These are phyloP conservation scores for Sitta carolinensis DNA, from an alignment of 2,797 vertebrate species.

Conservation along the genomic window DNA sequence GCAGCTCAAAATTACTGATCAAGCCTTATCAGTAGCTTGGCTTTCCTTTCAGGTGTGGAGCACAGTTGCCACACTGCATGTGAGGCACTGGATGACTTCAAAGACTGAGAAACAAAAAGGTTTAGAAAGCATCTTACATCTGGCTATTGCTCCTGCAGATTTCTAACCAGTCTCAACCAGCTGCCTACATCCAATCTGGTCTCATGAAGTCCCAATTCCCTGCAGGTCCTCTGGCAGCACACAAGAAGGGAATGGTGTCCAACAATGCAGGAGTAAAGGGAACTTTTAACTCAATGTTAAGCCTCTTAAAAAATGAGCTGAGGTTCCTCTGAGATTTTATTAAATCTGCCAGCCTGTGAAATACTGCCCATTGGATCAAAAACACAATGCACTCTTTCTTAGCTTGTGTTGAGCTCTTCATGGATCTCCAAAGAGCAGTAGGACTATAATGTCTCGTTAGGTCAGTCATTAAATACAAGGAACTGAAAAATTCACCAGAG, in stretches of 20 bases:
- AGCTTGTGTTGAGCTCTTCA: slow-evolving; percentile 49
- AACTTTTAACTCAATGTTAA: slow-evolving; percentile 56
- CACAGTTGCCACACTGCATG: neutral
- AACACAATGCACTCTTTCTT: slow-evolving; percentile 60
- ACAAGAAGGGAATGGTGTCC: slow-evolving; percentile 25
- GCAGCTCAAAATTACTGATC: neutral
- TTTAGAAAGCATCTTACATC: slow-evolving; percentile 15
- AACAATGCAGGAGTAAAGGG: slow-evolving; percentile 30
- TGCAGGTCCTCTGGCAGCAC: slow-evolving; percentile 8
- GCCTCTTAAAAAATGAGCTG: slow-evolving; percentile 66
- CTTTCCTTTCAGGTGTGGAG: slow-evolving; percentile 30
- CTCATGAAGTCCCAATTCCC: neutral
- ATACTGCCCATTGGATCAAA: slow-evolving; percentile 59
- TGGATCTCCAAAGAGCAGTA: slow-evolving; percentile 50
- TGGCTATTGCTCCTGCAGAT: slow-evolving; percentile 1
- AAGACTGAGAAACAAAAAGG: slow-evolving; percentile 53
- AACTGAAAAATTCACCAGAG: slow-evolving; percentile 43
- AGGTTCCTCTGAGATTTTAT: slow-evolving; percentile 62
- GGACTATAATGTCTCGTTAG: slow-evolving; percentile 40
- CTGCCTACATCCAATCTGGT: slow-evolving; percentile 27
- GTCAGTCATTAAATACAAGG: slow-evolving; percentile 56
- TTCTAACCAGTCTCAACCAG: slow-evolving; percentile 44
- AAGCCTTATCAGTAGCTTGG: neutral
- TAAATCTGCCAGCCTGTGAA: slow-evolving; percentile 57
- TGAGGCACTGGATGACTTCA: slow-evolving; percentile 25